Evolutionary conservation across 2,888 invertebrate species (phyloP).

Genomic region (Sturmia bella): DNA sequence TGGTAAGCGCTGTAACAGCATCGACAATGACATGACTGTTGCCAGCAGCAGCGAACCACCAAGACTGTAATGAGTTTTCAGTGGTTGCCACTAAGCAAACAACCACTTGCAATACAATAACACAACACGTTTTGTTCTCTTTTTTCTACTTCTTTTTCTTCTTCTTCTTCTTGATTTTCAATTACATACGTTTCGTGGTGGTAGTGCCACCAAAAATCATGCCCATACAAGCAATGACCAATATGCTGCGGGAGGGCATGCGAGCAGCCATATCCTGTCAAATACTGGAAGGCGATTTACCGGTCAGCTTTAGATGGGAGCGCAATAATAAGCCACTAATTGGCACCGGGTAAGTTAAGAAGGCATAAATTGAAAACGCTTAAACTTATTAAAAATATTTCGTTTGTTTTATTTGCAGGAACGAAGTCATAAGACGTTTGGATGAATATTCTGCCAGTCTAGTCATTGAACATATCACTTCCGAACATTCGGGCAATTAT

Average conservation of each 20-base stretch:
- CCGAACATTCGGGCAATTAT: slow-evolving; percentile 93
- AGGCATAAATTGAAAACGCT: too few species aligned
- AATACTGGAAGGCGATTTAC: slow-evolving; percentile 95
- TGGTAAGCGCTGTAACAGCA: slow-evolving; percentile 20
- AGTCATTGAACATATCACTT: slow-evolving; percentile 92
- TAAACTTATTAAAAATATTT: too few species aligned
- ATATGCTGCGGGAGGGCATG: slow-evolving; percentile 91
- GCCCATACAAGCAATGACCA: slow-evolving; percentile 91
- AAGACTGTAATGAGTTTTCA: slow-evolving; percentile 69
- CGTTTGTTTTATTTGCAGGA: slow-evolving; percentile 72
- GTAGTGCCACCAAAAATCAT: slow-evolving; percentile 92
- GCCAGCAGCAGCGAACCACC: slow-evolving; percentile 53
- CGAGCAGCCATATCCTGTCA: slow-evolving; percentile 94
- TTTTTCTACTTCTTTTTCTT: slow-evolving; percentile 28
- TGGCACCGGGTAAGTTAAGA: slow-evolving; percentile 83
- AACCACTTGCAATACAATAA: slow-evolving; percentile 4
- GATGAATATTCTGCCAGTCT: slow-evolving; percentile 94
- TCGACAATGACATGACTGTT: slow-evolving; percentile 39
- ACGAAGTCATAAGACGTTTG: slow-evolving; percentile 85
- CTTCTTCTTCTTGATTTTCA: slow-evolving; percentile 8
- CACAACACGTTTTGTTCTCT: not conserved
- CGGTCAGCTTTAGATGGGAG: slow-evolving; percentile 95
- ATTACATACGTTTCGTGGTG: slow-evolving; percentile 13
- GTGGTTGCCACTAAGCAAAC: slow-evolving; percentile 30
- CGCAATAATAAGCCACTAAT: slow-evolving; percentile 91